Percentiles rank a stretch among this genome's conserved stretches.
phyloP scores from a whole-genome alignment of 1,140 invertebrate species.

The Melipona quadrifasciata region DNA sequence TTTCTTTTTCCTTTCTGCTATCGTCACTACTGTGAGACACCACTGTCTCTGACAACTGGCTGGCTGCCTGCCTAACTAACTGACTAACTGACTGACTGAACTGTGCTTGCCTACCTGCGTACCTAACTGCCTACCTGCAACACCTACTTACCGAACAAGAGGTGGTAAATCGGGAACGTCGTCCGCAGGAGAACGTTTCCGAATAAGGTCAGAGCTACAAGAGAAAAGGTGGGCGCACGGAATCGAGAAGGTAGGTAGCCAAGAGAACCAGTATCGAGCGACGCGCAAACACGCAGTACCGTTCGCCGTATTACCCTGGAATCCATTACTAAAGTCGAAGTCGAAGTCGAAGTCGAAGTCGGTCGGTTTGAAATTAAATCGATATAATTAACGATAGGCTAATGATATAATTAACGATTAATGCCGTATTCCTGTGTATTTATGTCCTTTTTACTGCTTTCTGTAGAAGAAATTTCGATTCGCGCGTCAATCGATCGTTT shows the following conservation, averaged over 20 bases:
- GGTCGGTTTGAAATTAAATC: neutral
- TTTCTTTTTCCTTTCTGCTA: neutral
- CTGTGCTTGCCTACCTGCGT: constrained; percentile 3
- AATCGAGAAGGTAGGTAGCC: constrained; percentile 70
- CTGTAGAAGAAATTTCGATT: neutral
- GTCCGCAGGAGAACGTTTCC: constrained; percentile 75
- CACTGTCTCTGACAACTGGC: neutral
- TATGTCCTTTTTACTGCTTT: too few species aligned
- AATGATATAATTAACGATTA: neutral
- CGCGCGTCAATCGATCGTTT: neutral
- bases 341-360: neutral
- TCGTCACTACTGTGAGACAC: neutral
- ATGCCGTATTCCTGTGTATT: neutral
- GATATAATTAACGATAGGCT: neutral
- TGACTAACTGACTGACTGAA: neutral
- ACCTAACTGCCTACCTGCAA: constrained; percentile 53
- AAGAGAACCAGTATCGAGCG: constrained; percentile 43
- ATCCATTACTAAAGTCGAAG: constrained; percentile 27
- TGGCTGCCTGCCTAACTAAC: neutral
- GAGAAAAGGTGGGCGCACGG: constrained; percentile 74
- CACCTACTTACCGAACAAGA: constrained; percentile 49
- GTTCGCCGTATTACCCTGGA: constrained; percentile 40
- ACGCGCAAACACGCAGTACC: constrained; percentile 55
- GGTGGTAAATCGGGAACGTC: constrained; percentile 61
- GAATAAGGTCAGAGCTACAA: constrained; percentile 79